Conservation (phyloP, 2,797 vertebrate genomes). For the Poecilia picta region DNA sequence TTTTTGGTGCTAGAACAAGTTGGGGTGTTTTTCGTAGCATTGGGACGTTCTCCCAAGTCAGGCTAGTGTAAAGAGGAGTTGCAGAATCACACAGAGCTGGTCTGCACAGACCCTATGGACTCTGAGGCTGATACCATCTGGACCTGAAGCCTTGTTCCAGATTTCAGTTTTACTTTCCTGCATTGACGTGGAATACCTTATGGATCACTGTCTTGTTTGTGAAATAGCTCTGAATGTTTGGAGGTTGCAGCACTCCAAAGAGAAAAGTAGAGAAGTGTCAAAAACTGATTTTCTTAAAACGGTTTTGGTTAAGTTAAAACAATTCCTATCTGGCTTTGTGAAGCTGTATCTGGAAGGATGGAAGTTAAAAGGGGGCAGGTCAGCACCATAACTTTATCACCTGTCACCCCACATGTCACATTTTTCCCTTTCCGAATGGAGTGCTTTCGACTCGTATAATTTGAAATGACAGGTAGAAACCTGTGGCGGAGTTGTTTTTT, state of each 20-base stretch:
- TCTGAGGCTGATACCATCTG: not conserved
- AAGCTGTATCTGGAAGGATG: slow-evolving; percentile 13
- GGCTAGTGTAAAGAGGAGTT: too few species aligned
- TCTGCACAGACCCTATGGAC: too few species aligned
- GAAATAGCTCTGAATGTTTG: not conserved
- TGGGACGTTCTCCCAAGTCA: too few species aligned
- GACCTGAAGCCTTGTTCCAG: not conserved
- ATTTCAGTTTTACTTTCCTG: slow-evolving; percentile 41
- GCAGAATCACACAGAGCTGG: too few species aligned
- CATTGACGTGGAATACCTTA: slow-evolving; percentile 43
- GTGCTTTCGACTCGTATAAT: slow-evolving; percentile 71
- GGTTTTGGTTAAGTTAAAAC: slow-evolving; percentile 28
- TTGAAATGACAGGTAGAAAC: slow-evolving; percentile 66
- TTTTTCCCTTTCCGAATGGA: slow-evolving; percentile 58
- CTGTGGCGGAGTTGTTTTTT: slow-evolving; percentile 51
- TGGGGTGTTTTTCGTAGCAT: not conserved
- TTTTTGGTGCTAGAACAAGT: too few species aligned
- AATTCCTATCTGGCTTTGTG: slow-evolving; percentile 29
- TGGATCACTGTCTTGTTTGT: slow-evolving; percentile 28
- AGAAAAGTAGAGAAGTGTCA: not conserved
- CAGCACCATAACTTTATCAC: slow-evolving; percentile 39
- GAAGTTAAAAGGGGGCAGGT: slow-evolving; percentile 21
- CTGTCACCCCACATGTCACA: slow-evolving; percentile 50
- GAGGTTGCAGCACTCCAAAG: not conserved
- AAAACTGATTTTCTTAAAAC: slow-evolving; percentile 13